Percentiles rank a stretch among this genome's conserved stretches.
phyloP scores from a whole-genome alignment of 2,113 vertebrate species.

The Psilopsiagon aurifrons region DNA sequence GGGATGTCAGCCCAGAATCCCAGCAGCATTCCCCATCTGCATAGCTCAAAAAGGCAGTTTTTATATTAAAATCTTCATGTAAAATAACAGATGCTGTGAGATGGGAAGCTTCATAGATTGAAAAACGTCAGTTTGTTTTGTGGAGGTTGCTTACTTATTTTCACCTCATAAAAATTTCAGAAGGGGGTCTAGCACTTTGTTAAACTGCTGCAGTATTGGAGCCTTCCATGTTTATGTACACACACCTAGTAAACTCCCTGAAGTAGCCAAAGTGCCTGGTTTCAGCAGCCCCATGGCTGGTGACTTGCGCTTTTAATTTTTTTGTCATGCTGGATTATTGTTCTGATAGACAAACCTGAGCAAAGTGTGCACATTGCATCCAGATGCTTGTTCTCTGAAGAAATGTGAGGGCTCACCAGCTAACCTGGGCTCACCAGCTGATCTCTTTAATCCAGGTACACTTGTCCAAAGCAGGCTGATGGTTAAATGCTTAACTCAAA shows the following conservation, averaged over 20 bases:
- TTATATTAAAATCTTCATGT: not conserved
- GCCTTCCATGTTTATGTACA: not conserved
- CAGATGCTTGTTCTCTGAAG: not conserved
- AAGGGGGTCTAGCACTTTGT: conserved; percentile 6
- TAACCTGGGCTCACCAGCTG: not conserved
- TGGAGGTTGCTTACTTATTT: conserved; percentile 4
- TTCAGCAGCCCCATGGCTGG: not conserved
- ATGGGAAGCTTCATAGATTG: not conserved
- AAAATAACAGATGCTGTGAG: not conserved
- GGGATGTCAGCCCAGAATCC: conserved; percentile 2
- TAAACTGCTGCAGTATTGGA: not conserved
- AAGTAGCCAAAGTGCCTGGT: not conserved
- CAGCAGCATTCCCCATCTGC: not conserved
- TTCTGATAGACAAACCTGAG: not conserved
- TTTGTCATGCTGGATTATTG: not conserved
- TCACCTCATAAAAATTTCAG: conserved; percentile 37
- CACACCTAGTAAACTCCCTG: not conserved
- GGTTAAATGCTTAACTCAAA: accelerated
- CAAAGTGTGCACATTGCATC: not conserved
- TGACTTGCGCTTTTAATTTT: not conserved
- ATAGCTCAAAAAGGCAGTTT: not conserved
- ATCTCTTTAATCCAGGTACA: not conserved
- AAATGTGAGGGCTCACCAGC: not conserved
- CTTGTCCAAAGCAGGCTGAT: not conserved
- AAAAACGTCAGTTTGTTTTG: conserved; percentile 12